A percentile compares a stretch with the other conserved stretches of the same genome.
phyloP scores from a whole-genome alignment of 2,113 vertebrate species.

The Tychaedon coryphoeus region DNA sequence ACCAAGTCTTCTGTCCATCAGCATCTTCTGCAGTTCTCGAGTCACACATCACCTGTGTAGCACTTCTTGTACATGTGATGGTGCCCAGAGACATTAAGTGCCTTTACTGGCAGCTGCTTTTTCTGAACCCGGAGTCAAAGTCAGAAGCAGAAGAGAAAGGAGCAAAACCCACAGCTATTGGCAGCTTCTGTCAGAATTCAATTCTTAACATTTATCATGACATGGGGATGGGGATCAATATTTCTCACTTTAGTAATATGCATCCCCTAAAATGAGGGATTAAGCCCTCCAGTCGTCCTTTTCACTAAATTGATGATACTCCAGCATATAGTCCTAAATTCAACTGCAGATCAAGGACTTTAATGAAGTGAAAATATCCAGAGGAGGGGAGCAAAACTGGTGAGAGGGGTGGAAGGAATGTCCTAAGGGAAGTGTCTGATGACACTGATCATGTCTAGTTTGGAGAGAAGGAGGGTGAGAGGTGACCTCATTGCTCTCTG shows the following conservation, averaged over 20 bases:
- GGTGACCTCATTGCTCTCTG: rapidly evolving
- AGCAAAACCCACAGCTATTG: background rate
- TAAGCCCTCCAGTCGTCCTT: background rate
- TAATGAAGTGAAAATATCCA: background rate
- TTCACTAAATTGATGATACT: background rate
- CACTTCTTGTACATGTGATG: background rate
- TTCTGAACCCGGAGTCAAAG: background rate
- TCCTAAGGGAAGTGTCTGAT: rapidly evolving
- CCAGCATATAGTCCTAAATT: rapidly evolving
- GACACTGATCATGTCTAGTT: background rate
- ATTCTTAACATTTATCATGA: background rate
- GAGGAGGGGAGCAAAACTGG: background rate
- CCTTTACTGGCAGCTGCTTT: background rate
- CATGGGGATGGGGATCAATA: background rate
- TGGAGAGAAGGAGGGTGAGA: background rate
- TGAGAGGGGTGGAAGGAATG: background rate
- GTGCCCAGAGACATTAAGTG: background rate
- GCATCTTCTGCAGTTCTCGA: background rate
- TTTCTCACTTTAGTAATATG: background rate
- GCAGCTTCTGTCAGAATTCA: background rate
- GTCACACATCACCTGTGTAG: background rate
- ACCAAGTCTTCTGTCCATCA: background rate
- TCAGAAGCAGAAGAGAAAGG: background rate
- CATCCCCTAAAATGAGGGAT: background rate
- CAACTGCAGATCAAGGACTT: background rate